Evolutionary conservation across 2,113 vertebrate species (phyloP).

Genomic region (Rhinoptilus africanus): DNA sequence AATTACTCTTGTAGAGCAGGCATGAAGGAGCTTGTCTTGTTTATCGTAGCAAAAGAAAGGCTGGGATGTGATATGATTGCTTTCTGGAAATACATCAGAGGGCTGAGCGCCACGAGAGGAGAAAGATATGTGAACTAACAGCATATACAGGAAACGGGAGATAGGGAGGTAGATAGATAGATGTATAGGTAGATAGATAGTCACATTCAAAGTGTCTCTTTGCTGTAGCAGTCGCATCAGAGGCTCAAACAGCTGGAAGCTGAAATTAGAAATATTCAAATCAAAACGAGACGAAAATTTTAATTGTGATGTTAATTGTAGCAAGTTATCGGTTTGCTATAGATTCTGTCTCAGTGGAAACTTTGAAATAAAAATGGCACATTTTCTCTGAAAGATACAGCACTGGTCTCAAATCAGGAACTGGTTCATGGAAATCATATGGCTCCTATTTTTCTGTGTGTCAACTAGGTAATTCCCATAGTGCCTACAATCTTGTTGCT

Average conservation of each 20-base stretch:
- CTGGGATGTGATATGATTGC: not conserved
- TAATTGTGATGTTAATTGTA: not conserved
- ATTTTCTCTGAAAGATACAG: not conserved
- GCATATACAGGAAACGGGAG: constrained; percentile 11
- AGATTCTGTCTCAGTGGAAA: not conserved
- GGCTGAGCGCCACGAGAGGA: not conserved
- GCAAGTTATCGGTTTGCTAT: not conserved
- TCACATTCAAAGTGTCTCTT: not conserved
- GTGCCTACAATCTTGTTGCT: not conserved
- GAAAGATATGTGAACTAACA: constrained; percentile 36
- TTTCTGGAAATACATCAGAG: constrained; percentile 56
- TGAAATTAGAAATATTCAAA: not conserved
- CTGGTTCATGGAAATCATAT: not conserved
- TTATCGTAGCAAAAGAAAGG: constrained; percentile 21
- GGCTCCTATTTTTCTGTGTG: not conserved
- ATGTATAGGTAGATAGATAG: not conserved
- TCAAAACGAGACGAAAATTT: not conserved
- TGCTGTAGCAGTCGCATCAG: not conserved
- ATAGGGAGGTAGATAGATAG: not conserved
- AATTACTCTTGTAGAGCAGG: not conserved
- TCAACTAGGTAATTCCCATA: not conserved
- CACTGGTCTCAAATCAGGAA: not conserved
- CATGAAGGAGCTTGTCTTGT: constrained; percentile 50
- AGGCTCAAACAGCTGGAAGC: not conserved
- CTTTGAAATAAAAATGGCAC: not conserved